Percentiles rank a stretch among this genome's conserved stretches.
Conservation (phyloP, 2,113 vertebrate species). For the Planiliza haematocheilus region DNA sequence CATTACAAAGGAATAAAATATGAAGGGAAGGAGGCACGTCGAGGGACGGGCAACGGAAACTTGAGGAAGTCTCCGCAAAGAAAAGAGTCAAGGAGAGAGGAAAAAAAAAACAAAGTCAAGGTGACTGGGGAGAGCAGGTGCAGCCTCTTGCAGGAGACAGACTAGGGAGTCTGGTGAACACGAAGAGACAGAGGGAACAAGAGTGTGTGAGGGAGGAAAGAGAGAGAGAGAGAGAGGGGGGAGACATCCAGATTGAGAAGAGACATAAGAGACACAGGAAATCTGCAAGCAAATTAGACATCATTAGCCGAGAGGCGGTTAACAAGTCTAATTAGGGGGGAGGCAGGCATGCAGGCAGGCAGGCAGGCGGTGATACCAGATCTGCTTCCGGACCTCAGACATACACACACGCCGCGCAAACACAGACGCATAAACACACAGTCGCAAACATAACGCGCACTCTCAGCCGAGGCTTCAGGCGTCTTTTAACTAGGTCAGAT, state of each 20-base stretch:
- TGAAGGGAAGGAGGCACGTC: background rate
- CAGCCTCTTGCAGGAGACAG: conserved; percentile 29
- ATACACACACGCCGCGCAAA: conserved; percentile 30
- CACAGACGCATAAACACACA: conserved; percentile 29
- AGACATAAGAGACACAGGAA: conserved; percentile 65
- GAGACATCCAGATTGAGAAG: conserved; percentile 60
- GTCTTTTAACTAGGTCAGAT: conserved; percentile 79
- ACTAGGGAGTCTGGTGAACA: conserved; percentile 34
- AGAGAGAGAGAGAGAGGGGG: conserved; percentile 23
- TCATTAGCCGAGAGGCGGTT: conserved; percentile 70
- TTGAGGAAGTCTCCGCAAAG: conserved; percentile 3
- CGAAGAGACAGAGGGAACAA: conserved; percentile 25
- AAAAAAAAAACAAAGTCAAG: conserved; percentile 53
- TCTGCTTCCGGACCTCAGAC: conserved; percentile 62
- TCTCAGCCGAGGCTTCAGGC: conserved; percentile 60
- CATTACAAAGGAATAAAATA: background rate
- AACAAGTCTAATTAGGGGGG: conserved; percentile 76
- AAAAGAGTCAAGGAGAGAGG: conserved; percentile 43
- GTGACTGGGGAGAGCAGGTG: conserved; percentile 54
- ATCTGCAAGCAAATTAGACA: conserved; percentile 77
- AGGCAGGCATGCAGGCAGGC: conserved; percentile 64
- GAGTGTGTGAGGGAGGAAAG: background rate
- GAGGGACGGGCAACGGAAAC: background rate
- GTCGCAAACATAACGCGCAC: conserved; percentile 48
- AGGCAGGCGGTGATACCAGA: conserved; percentile 71